Base-by-base conservation (phyloP, 1,140 invertebrate genomes). In the Drosophila lowei region DNA sequence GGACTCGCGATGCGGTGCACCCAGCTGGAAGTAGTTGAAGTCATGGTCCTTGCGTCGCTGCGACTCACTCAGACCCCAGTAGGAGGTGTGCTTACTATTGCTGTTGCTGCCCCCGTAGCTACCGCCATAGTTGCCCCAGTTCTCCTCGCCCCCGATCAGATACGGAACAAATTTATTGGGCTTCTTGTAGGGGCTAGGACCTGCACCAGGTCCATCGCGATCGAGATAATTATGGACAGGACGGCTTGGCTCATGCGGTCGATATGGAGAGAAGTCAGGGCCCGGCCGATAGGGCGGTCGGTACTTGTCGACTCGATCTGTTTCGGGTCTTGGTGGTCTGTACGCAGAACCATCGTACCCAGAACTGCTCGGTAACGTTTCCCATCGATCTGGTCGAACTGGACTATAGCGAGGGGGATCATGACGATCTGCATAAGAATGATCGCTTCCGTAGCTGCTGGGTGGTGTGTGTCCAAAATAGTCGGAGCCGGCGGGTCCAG, bases 101-200 rank as follows among this genome's bases (percentile, higher is more conserved):
- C 64, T 90, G 67, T 72, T 67, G 46, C 67, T 77, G 42, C 91
- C 89, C 21, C 92, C 92, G 52, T 92, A 92, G 13, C 68, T 78
- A 21, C 91, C 91, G 11, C 92, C 92, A 74, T 92, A 92, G 23
- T 78, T 77, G 21, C 89, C 91, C 79, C 85, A 90, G 34, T 71
- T 77, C 23, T 79, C 77, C 55, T 90, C 85, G 7, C 67, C 79
- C 0, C 85, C 89, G 50, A 91, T 90, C 21, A 91, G 43, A 6
- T 91, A 91, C 2, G 90, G 90, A 8, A 91, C 80, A 52, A 90
- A 91, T 38, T 91, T 90, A 9, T 55, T 66, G 2, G 86, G 74
- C 48, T 90, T 91, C 15, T 90, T 89, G 55, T 90, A 84, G 7
- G 72, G 50, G 3, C 43, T 63, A 0, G 54, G 50, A 1, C 49